phyloP scores from a whole-genome alignment of 2,113 vertebrate genomes.

The Microcebus griseorufus region DNA sequence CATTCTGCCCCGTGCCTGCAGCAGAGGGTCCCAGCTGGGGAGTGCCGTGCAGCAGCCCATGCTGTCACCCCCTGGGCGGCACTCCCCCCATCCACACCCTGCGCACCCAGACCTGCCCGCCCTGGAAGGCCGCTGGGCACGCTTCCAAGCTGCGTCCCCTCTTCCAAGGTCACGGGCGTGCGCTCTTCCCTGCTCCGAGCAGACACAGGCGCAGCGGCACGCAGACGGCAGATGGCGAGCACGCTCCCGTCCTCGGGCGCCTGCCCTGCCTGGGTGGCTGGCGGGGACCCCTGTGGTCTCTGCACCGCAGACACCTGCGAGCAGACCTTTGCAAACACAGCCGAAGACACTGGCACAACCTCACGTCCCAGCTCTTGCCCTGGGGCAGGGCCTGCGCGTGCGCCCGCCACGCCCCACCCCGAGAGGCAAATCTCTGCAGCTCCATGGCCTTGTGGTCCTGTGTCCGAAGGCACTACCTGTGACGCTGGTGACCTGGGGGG shows the following conservation, averaged over 20 bases:
- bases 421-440: not conserved
- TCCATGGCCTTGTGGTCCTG: not conserved
- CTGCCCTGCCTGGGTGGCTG: not conserved
- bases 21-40: not conserved
- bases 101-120: not conserved
- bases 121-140: not conserved
- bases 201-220: not conserved
- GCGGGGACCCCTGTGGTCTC: not conserved
- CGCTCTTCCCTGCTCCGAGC: not conserved
- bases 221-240: not conserved
- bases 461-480: too few relatives aligned
- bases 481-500: not conserved
- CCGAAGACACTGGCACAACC: fast-evolving
- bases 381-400: not conserved
- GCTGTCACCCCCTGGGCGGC: not conserved
- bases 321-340: not conserved
- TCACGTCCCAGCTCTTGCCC: fast-evolving
- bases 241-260: not conserved
- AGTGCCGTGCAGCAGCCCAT: fast-evolving
- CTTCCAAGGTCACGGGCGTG: slow-evolving; percentile 4
- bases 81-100: not conserved
- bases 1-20: not conserved
- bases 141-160: not conserved
- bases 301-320: not conserved
- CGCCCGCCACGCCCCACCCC: fast-evolving